A percentile compares a stretch with the other conserved stretches of the same genome.
Evolutionary conservation across 2,888 invertebrate genomes (phyloP).

Genomic region (Synanthedon myopaeformis): DNA sequence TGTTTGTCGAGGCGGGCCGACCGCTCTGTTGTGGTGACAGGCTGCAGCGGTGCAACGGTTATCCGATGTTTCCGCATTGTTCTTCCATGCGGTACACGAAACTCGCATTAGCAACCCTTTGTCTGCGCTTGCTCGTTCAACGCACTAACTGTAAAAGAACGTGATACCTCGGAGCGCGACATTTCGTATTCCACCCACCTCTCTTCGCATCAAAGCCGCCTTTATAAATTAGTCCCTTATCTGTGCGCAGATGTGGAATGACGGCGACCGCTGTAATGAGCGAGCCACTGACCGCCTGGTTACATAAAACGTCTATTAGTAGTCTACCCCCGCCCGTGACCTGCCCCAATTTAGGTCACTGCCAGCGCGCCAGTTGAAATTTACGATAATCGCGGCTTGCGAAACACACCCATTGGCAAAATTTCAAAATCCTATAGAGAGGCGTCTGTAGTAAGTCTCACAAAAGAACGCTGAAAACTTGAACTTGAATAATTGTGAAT

Average conservation of each 20-base stretch:
- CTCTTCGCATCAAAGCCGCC: constrained; percentile 25
- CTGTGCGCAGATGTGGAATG: constrained; percentile 18
- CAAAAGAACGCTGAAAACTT: constrained; percentile 24
- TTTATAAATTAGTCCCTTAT: constrained; percentile 29
- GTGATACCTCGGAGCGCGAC: constrained; percentile 13
- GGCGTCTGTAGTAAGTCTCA: constrained; percentile 65
- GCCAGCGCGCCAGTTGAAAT: constrained; percentile 46
- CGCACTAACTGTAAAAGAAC: constrained; percentile 21
- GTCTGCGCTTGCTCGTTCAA: constrained; percentile 12
- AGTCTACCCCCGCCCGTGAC: constrained; percentile 46
- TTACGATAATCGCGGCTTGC: constrained; percentile 59
- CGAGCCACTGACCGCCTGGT: constrained; percentile 14
- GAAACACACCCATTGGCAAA: constrained; percentile 61
- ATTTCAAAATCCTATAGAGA: constrained; percentile 51
- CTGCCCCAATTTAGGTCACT: constrained; percentile 59
- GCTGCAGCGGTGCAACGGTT: constrained; percentile 19
- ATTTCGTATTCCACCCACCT: constrained; percentile 32
- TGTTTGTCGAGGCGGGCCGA: constrained; percentile 12
- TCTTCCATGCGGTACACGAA: constrained; percentile 20
- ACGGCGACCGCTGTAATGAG: constrained; percentile 13
- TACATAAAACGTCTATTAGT: constrained; percentile 23
- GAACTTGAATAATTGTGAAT: constrained; percentile 32
- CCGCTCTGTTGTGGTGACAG: constrained; percentile 9
- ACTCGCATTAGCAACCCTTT: constrained; percentile 32
- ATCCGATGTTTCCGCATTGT: constrained; percentile 27